A percentile compares a stretch with the other conserved stretches of the same genome.
These are phyloP conservation scores for Diploscapter pachys DNA, from an alignment of 1,140 invertebrate genomes.

Conservation along the genomic window DNA sequence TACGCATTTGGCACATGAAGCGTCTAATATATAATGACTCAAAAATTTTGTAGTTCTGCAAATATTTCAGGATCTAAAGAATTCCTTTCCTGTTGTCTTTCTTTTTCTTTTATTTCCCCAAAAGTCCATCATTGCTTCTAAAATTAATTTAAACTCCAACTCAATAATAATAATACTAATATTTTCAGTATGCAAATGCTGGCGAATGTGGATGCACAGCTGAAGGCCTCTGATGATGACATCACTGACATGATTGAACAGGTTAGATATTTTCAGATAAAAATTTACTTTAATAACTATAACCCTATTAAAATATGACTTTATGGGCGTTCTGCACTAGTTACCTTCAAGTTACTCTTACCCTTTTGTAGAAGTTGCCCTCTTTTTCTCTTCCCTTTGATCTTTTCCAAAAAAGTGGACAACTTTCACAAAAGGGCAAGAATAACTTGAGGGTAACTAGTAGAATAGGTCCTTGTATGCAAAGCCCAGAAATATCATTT, in stretches of 20 bases:
- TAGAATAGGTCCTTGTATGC: neutral
- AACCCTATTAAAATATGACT: too few relatives aligned
- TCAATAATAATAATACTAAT: too few relatives aligned
- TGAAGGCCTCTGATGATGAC: slow-evolving; percentile 15
- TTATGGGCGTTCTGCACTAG: too few relatives aligned
- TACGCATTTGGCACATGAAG: neutral
- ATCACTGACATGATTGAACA: slow-evolving; percentile 14
- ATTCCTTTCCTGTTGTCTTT: neutral
- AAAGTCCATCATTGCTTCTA: neutral
- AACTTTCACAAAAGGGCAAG: neutral
- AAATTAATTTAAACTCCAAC: too few relatives aligned
- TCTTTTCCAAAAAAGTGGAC: neutral
- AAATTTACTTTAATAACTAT: too few relatives aligned
- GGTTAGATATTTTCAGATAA: neutral
- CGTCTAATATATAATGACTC: neutral
- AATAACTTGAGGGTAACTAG: neutral
- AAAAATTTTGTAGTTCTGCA: neutral
- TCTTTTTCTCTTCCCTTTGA: too few relatives aligned
- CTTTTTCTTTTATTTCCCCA: neutral
- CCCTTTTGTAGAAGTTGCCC: too few relatives aligned
- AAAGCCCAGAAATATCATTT: neutral
- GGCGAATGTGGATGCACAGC: slow-evolving; percentile 12
- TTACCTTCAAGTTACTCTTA: too few relatives aligned
- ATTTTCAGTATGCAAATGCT: slow-evolving; percentile 10
- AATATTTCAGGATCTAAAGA: neutral